These are phyloP conservation scores for Eulemur mongoz DNA, from an alignment of 2,797 vertebrate species.

Conservation along the genomic window DNA sequence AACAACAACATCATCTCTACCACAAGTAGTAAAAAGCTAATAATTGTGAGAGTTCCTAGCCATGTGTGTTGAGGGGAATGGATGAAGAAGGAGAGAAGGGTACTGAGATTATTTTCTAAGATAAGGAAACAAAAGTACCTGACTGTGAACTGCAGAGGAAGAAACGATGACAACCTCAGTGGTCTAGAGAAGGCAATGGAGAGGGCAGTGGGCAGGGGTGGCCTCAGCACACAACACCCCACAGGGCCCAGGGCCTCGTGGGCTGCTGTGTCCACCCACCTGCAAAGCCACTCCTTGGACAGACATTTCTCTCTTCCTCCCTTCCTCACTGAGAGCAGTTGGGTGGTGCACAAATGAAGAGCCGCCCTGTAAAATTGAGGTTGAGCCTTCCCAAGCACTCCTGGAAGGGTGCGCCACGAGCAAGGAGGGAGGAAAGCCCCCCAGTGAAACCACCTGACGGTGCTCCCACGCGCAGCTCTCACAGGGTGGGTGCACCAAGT, in stretches of 20 bases:
- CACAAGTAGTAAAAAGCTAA: background rate
- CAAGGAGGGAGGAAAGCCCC: no score
- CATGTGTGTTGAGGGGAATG: background rate
- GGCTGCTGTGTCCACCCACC: background rate
- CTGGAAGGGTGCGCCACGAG: background rate
- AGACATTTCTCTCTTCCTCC: background rate
- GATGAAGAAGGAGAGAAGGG: background rate
- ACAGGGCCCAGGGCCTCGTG: background rate
- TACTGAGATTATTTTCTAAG: background rate
- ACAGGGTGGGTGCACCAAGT: rapidly evolving
- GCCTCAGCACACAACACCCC: background rate
- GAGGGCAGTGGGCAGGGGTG: no score
- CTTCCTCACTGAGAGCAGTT: background rate
- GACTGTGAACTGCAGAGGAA: background rate
- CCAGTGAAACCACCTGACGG: background rate
- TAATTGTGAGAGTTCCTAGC: background rate
- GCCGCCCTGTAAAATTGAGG: background rate
- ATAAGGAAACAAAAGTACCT: background rate
- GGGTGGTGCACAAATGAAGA: background rate
- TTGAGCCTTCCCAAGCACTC: background rate
- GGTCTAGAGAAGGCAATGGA: background rate
- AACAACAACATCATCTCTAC: background rate
- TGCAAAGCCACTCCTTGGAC: background rate
- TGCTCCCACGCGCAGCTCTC: background rate
- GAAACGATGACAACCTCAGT: no score